Conservation (phyloP, 1,140 invertebrate species). For the Brachionus asplanchnoidis region DNA sequence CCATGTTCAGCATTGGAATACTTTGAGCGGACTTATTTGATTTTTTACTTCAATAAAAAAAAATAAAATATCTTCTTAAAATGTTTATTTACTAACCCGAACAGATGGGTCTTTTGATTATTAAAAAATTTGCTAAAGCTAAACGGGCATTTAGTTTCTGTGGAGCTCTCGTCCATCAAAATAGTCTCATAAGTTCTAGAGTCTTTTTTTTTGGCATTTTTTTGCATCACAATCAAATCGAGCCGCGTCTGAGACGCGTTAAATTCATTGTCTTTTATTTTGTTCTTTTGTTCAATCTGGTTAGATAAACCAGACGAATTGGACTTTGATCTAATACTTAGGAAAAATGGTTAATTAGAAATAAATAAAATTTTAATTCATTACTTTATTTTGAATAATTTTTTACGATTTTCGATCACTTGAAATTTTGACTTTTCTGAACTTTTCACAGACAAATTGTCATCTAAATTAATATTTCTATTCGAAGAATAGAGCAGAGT, state of each 20-base stretch:
- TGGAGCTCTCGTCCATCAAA: not conserved
- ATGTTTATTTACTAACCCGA: not conserved
- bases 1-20: constrained; percentile 22
- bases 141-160: not conserved
- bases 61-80: not conserved
- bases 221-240: not conserved
- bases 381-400: constrained; percentile 4
- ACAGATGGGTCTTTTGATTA: not conserved
- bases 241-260: not conserved
- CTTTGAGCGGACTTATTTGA: constrained; percentile 44
- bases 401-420: not conserved
- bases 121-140: not conserved
- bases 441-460: not conserved
- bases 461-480: constrained; percentile 5
- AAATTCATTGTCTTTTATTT: not conserved
- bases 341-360: not conserved
- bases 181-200: not conserved
- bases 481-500: not conserved
- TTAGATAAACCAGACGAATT: not conserved
- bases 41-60: constrained; percentile 8
- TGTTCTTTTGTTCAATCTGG: not conserved
- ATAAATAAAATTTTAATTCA: not conserved
- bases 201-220: constrained; percentile 1
- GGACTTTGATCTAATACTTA: not conserved
- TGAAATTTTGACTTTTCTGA: constrained; percentile 2